Base-by-base conservation (phyloP, 2,888 invertebrate genomes). In the Clunio marinus region DNA sequence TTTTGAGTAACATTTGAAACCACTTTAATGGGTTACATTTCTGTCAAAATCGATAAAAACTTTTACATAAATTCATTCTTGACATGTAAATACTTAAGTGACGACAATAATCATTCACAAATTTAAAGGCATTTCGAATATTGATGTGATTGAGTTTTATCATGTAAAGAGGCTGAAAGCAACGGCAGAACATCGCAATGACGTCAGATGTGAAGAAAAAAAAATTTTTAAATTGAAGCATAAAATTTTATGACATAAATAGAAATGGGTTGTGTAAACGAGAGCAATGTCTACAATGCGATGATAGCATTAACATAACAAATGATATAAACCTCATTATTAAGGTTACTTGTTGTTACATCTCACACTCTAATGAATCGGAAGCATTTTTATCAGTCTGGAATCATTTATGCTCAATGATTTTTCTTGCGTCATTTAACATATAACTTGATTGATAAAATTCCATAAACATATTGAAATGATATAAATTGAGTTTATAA, bases 121-220 rank as follows among this genome's bases (percentile, higher is more conserved):
- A 41, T 10, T 15, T n/a, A n/a, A n/a, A n/a, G n/a, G n/a, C n/a
- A n/a, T n/a, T n/a, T n/a, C n/a, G n/a, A n/a, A n/a, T n/a, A n/a
- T n/a, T n/a, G n/a, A n/a, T n/a, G n/a, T n/a, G n/a, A n/a, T n/a
- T n/a, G n/a, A n/a, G n/a, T n/a, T n/a, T n/a, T n/a, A n/a, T n/a
- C n/a, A n/a, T n/a, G n/a, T n/a, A n/a, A n/a, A n/a, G n/a, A n/a
- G n/a, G n/a, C n/a, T n/a, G n/a, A n/a, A n/a, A n/a, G n/a, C n/a
- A n/a, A n/a, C n/a, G n/a, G n/a, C n/a, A n/a, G n/a, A n/a, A n/a
- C n/a, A n/a, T n/a, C n/a, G n/a, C n/a, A n/a, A 17, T 51, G 51
- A 51, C 51, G 51, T 51, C 41, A 51, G 51, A n/a, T n/a, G n/a
- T n/a, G n/a, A n/a, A 22, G 17, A 17, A 51, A 51, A 41, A n/a